Evolutionary conservation across 2,113 vertebrate genomes (phyloP).

Genomic region (Probosciger aterrimus): DNA sequence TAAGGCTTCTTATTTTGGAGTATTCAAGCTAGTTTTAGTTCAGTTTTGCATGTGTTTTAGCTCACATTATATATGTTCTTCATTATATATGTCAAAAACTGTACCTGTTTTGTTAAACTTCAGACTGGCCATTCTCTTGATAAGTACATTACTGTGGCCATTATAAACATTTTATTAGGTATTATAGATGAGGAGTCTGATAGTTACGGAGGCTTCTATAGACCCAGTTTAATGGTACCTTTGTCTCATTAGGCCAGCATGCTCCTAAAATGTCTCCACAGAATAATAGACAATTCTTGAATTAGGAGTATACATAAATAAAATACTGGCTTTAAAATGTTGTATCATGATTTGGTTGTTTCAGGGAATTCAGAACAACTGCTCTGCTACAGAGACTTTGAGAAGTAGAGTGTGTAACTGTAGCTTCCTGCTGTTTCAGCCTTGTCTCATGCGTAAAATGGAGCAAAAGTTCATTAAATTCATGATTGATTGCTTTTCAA

Average conservation of each 20-base stretch:
- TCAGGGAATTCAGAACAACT: not conserved
- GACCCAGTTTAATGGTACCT: not conserved
- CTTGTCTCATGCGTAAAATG: not conserved
- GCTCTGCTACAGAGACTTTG: not conserved
- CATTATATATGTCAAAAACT: not conserved
- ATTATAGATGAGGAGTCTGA: not conserved
- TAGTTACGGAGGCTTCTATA: not conserved
- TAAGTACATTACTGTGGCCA: not conserved
- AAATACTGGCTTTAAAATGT: not conserved
- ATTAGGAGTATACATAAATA: not conserved
- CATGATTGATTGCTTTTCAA: not conserved
- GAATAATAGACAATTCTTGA: not conserved
- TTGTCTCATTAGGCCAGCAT: not conserved
- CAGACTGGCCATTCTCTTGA: not conserved
- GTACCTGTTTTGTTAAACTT: not conserved
- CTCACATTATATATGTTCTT: not conserved
- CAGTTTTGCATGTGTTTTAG: not conserved
- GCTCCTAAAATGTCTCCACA: not conserved
- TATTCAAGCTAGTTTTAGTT: not conserved
- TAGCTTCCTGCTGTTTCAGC: not conserved
- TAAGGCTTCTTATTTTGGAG: not conserved
- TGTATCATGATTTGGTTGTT: not conserved
- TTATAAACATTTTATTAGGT: not conserved
- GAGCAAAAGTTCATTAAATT: not conserved
- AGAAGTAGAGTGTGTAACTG: not conserved